Base-by-base conservation (phyloP, 2,888 invertebrate genomes). In the Lasiommata megera region DNA sequence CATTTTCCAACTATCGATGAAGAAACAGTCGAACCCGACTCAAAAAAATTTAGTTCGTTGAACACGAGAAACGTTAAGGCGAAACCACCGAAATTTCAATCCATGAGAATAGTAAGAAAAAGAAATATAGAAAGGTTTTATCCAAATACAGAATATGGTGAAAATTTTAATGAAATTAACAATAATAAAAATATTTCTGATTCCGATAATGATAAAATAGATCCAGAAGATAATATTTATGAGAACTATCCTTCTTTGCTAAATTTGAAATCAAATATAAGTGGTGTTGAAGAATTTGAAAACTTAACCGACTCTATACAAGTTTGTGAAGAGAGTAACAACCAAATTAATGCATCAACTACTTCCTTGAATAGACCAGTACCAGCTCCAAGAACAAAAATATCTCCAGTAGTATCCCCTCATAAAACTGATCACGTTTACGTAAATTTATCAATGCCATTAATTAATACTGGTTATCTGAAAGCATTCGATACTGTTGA, bases 271-370 rank as follows among this genome's bases (percentile, higher is more conserved):
- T 78, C 84, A 3, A 75, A 84, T 64, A 82, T 88, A 54, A 89
- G 87, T 67, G 89, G 86, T 7, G 76, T 86, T 1, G 87, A 88
- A 60, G 73, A 88, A 59, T 94, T 93, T 76, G 93, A 94, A 76
- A 93, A 94, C 73, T 79, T 94, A 55, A 93, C 93, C 41, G 94
- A 94, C 73, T 93, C 93, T 12, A 93, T 94, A 63, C 94, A 94
- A 81, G 92, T 94, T 28, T 93, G 92, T 61, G 94, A 94, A 76
- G 91, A 92, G 62, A 86, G 77, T 48, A 71, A 76, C 18, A 74
- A 82, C 53, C 64, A 69, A 12, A 67, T 82, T 1, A 80, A 78
- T 64, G 61, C 67, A 47, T 86, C 88, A 0, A 92, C 85, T 12
- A 84, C 82, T 60, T 92, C 92, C 23, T 77, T 92, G 50, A 92